Percentiles rank a stretch among this genome's conserved stretches.
Evolutionary conservation across 1,140 invertebrate species (phyloP).

Genomic region (Saxidomus purpurata): DNA sequence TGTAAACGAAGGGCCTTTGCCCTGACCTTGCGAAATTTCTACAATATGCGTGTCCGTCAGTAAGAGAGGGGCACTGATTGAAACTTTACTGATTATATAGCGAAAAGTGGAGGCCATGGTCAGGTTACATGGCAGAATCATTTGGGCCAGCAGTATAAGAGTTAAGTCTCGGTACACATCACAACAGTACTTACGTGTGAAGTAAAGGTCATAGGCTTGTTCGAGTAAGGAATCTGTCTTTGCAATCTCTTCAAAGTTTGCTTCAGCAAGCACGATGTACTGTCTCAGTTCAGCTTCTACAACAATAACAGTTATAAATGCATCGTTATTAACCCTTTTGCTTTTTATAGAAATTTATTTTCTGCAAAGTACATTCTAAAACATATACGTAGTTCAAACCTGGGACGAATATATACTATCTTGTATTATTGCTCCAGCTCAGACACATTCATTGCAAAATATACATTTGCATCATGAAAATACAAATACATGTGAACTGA

Average conservation of each 20-base stretch:
- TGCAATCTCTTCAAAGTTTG: background rate
- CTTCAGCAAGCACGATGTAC: background rate
- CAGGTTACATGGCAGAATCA: background rate
- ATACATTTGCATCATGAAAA: no score
- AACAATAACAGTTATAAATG: background rate
- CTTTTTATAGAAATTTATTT: background rate
- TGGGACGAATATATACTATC: background rate
- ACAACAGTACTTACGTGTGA: background rate
- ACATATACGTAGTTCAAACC: background rate
- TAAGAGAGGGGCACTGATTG: no score
- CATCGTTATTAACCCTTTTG: background rate
- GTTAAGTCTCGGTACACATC: background rate
- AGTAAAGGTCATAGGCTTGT: constrained; percentile 2
- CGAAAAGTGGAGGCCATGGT: no score
- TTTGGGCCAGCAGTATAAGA: background rate
- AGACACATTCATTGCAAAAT: background rate
- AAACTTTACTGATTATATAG: background rate
- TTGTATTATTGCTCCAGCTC: background rate
- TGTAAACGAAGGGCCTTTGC: background rate
- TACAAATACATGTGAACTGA: no score
- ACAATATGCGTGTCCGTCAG: no score
- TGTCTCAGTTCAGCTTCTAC: background rate
- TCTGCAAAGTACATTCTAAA: background rate
- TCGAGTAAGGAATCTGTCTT: background rate
- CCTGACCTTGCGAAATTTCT: background rate